Conservation (phyloP, 1,140 invertebrate genomes). For the Brachionus plicatilis region DNA sequence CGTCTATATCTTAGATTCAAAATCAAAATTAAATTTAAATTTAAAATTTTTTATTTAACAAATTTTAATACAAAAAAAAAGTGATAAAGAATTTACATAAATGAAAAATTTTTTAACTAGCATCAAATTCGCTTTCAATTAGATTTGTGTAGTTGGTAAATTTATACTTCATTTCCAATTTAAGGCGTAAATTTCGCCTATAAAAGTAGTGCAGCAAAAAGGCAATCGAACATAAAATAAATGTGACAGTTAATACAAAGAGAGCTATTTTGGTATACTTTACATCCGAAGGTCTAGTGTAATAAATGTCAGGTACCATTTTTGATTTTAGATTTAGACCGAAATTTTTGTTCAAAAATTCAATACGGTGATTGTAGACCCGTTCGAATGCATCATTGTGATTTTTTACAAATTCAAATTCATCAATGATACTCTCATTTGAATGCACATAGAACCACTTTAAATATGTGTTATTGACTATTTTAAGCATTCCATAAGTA, state of each 20-base stretch:
- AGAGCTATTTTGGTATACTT: background rate
- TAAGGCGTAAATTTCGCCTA: background rate
- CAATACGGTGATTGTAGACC: background rate
- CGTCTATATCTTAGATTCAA: background rate
- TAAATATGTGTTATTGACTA: background rate
- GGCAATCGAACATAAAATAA: background rate
- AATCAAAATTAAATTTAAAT: background rate
- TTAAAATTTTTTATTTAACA: background rate
- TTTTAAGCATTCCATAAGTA: background rate
- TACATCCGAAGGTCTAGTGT: background rate
- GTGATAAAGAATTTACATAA: background rate
- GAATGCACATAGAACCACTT: constrained; percentile 24
- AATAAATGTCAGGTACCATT: background rate
- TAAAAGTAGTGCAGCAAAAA: background rate
- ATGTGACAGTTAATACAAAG: background rate
- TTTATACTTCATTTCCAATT: constrained; percentile 10
- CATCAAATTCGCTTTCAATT: constrained; percentile 15
- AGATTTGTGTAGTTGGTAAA: constrained; percentile 2
- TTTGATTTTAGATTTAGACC: background rate
- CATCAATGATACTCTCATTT: constrained; percentile 9
- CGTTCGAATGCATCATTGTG: background rate
- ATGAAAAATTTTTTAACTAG: background rate
- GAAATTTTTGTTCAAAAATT: constrained; percentile 3
- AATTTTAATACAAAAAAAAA: background rate
- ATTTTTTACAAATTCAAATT: background rate